Conservation (phyloP, 64 coral and sea anemone species). For the Stichodactyla helianthus region DNA sequence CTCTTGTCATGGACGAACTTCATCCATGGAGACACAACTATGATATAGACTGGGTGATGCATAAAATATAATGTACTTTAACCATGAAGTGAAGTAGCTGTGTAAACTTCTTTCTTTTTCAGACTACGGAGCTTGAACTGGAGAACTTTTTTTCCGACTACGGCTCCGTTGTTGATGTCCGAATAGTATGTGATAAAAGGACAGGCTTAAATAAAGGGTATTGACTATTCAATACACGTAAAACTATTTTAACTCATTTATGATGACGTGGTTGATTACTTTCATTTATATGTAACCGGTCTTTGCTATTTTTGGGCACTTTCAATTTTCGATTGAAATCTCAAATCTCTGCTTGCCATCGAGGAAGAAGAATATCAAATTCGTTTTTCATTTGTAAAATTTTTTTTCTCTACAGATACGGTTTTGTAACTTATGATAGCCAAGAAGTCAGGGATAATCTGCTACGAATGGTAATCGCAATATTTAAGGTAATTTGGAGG, state of each 20-base stretch:
- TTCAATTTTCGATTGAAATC: no score
- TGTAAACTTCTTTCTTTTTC: neutral
- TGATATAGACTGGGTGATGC: no score
- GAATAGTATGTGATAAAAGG: constrained; percentile 57
- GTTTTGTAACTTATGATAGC: neutral
- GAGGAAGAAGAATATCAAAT: neutral
- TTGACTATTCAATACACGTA: neutral
- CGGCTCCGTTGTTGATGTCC: constrained; percentile 44
- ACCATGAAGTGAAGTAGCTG: neutral
- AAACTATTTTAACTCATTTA: no score
- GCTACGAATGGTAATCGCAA: neutral
- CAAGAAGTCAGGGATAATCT: neutral
- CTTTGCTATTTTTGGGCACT: no score
- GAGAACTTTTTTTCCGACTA: constrained; percentile 50
- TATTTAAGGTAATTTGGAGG: neutral
- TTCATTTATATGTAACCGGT: no score
- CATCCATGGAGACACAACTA: no score
- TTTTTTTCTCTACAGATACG: neutral
- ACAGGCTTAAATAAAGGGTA: constrained; percentile 70
- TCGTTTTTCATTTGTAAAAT: neutral
- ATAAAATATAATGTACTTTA: no score
- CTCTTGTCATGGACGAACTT: no score
- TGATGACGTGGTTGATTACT: no score
- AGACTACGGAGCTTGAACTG: constrained; percentile 57
- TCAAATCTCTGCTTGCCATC: neutral